Percentiles rank a stretch among this genome's conserved stretches.
Evolutionary conservation across 2,797 vertebrate species (phyloP).

Genomic region (Lacerta viridis): DNA sequence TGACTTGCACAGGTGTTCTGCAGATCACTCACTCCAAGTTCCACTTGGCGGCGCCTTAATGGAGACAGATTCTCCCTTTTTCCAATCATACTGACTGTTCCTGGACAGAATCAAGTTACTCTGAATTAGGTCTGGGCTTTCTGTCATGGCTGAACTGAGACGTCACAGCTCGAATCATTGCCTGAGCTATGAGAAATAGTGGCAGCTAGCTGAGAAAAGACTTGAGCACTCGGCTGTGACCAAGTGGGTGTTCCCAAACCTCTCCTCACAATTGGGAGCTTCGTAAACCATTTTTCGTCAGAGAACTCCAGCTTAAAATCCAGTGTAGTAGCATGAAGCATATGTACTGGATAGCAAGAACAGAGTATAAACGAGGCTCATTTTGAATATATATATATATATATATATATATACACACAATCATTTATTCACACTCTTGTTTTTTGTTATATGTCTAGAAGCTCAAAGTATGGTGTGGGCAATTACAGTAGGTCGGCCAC

Average conservation of each 20-base stretch:
- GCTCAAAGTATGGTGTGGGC: not conserved
- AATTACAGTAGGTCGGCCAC: not conserved
- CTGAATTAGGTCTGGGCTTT: constrained; percentile 59
- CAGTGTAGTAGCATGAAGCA: not conserved
- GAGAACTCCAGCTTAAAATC: rapidly evolving
- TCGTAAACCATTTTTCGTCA: not conserved
- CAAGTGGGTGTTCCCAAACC: not conserved
- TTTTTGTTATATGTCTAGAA: not conserved
- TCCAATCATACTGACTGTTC: constrained; percentile 31
- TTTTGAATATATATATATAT: too few species aligned
- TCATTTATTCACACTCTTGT: not conserved
- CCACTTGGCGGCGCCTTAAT: constrained; percentile 43
- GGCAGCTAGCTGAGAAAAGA: constrained; percentile 32
- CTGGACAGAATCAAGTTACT: constrained; percentile 58
- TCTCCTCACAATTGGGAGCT: constrained; percentile 20
- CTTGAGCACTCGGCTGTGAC: not conserved
- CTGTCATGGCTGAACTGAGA: constrained; percentile 53
- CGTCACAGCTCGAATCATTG: constrained; percentile 38
- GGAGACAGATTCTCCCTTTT: constrained; percentile 48
- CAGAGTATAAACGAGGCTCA: not conserved
- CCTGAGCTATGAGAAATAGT: constrained; percentile 35
- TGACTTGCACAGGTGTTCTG: constrained; percentile 43
- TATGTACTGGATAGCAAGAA: not conserved
- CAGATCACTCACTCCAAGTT: constrained; percentile 47
- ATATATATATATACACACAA: not conserved